Base-by-base conservation (phyloP, 2,113 vertebrate species). In the Tetraodon nigroviridis region DNA sequence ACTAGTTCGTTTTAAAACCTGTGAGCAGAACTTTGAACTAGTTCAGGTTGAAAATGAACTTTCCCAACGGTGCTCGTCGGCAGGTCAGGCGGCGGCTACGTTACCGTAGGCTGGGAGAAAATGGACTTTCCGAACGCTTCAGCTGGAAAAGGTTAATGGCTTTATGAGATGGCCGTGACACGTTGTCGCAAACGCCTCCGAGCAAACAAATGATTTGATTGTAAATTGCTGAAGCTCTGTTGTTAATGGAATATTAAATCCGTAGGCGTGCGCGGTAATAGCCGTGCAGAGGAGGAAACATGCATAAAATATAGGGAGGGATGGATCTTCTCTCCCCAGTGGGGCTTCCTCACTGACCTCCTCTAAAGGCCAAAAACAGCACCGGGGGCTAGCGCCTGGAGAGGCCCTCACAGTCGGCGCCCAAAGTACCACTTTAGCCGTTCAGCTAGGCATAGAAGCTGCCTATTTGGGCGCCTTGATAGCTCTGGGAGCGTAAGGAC, bases 71-170 rank as follows among this genome's bases (percentile, higher is more conserved):
- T 24, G 22, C n/a, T n/a, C n/a, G n/a, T 69, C 67, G 47, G 18
- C 64, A 50, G 73, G 63, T 55, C 74, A 54, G 61, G 42, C 55
- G 59, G 11, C 19, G 11, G 47, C 44, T 59, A 60, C 60, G 58
- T 67, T 71, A 78, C 81, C 76, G 81, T 77, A 76, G 50, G 53
- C 7, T 0, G 56, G 61, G 60, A 69, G 73, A 66, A 78, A 75
- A 72, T 70, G 29, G 42, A 44, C 66, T 69, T 62, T 61, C 63
- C 68, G 16, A 61, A 45, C 55, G 20, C 69, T 58, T 61, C 47
- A 48, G 64, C 64, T 53, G 48, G 65, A 81, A 81, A 74, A 84
- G 78, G 77, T 82, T 79, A 78, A 82, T 79, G 77, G 59, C 61
- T 81, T 79, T 49, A 60, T 75, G 65, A 78, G 73, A 78, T 72